These are phyloP conservation scores for Dichetophora obliterata DNA, from an alignment of 2,888 invertebrate species.

Conservation along the genomic window DNA sequence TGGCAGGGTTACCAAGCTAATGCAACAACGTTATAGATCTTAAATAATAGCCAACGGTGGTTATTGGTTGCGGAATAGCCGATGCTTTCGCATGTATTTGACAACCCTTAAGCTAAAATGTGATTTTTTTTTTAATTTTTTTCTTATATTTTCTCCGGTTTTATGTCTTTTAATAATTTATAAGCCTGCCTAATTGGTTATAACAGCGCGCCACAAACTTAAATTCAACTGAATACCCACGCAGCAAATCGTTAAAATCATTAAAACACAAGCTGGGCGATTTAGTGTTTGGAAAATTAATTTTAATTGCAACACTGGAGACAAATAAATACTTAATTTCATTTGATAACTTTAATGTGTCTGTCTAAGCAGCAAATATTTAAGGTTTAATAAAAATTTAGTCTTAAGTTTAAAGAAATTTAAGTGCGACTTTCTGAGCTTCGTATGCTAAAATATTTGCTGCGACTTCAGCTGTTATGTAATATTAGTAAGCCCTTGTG, in stretches of 20 bases:
- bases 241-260: constrained; percentile 6
- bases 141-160: neutral
- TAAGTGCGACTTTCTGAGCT: too few relatives aligned
- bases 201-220: constrained; percentile 42
- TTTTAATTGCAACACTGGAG: neutral
- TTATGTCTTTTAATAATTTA: constrained; percentile 35
- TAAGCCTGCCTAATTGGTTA: constrained; percentile 46
- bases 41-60: neutral
- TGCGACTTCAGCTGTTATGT: neutral
- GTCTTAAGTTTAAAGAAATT: too few relatives aligned
- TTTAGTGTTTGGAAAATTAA: neutral
- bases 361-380: too few relatives aligned
- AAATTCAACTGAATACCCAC: constrained; percentile 10
- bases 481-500: too few relatives aligned
- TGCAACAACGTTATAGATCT: neutral
- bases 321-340: too few relatives aligned
- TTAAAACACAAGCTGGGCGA: neutral
- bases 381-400: too few relatives aligned
- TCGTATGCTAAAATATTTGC: too few relatives aligned
- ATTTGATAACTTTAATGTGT: too few relatives aligned
- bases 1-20: constrained; percentile 5
- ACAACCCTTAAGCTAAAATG: constrained; percentile 1
- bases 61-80: neutral
- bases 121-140: neutral
- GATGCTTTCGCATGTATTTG: neutral